These are phyloP conservation scores for Trichomycterus rosablanca DNA, from an alignment of 2,113 vertebrate species.

Conservation along the genomic window DNA sequence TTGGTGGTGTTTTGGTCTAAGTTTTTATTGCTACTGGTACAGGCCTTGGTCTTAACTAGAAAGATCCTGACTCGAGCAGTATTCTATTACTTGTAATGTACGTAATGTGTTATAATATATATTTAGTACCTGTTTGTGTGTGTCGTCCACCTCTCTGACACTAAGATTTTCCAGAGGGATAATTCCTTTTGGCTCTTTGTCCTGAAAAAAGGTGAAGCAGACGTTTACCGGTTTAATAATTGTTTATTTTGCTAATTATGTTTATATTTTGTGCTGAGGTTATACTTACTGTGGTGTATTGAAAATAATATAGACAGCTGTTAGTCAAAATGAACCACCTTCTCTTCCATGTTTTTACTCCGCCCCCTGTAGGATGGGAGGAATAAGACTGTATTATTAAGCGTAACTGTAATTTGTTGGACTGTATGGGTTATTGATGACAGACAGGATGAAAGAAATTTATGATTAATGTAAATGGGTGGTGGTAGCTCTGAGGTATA, in stretches of 20 bases:
- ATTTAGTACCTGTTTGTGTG: constrained; percentile 77
- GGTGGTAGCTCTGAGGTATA: too few species aligned
- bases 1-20: too few species aligned
- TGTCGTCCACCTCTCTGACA: constrained; percentile 72
- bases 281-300: constrained; percentile 64
- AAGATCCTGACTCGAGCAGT: too few species aligned
- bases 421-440: too few species aligned
- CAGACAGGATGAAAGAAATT: too few species aligned
- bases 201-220: constrained; percentile 59
- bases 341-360: constrained; percentile 72
- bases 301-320: constrained; percentile 70
- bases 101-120: too few species aligned
- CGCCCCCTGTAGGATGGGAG: constrained; percentile 55
- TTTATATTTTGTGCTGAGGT: background rate
- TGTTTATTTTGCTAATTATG: background rate
- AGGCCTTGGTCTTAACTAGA: too few species aligned
- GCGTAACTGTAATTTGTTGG: too few species aligned
- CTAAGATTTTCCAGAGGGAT: constrained; percentile 90
- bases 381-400: background rate
- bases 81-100: too few species aligned
- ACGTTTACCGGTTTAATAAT: background rate
- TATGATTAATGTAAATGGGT: too few species aligned
- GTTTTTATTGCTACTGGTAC: too few species aligned
- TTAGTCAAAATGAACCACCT: constrained; percentile 76
- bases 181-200: constrained; percentile 91